Evolutionary conservation across 1,140 invertebrate genomes (phyloP).

Genomic region (Cephus cinctus): DNA sequence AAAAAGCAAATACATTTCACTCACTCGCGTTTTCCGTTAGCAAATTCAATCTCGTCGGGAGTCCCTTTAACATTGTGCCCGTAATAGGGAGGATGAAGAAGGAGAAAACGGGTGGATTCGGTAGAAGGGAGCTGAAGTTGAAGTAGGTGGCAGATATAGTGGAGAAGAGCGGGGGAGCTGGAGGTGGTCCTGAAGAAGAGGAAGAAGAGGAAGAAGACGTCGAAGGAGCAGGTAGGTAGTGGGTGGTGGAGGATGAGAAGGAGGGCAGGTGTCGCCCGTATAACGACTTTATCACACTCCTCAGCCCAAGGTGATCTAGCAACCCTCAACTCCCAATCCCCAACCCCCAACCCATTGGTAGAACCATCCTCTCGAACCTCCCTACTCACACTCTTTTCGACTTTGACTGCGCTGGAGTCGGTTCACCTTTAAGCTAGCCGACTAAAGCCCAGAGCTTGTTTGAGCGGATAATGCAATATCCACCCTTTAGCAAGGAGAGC

Average conservation of each 20-base stretch:
- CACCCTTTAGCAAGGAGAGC: constrained; percentile 32
- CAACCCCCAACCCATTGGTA: constrained; percentile 29
- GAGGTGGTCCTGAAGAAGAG: constrained; percentile 16
- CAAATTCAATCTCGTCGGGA: constrained; percentile 55
- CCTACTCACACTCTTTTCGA: constrained; percentile 43
- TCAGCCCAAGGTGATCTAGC: no score
- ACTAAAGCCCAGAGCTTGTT: constrained; percentile 39
- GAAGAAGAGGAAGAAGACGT: constrained; percentile 19
- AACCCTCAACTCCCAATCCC: constrained; percentile 18
- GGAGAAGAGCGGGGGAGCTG: constrained; percentile 15
- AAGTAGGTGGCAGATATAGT: constrained; percentile 12
- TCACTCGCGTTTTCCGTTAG: constrained; percentile 53
- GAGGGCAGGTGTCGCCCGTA: constrained; percentile 47
- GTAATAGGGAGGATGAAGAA: constrained; percentile 52
- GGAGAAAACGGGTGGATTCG: constrained; percentile 29
- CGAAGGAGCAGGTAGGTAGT: constrained; percentile 4
- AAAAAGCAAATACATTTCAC: constrained; percentile 56
- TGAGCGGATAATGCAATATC: constrained; percentile 46
- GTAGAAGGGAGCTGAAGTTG: constrained; percentile 19
- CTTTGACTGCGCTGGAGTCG: constrained; percentile 40
- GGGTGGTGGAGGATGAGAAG: constrained; percentile 22
- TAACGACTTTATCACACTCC: constrained; percentile 51
- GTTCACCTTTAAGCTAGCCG: constrained; percentile 44
- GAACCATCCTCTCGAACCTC: constrained; percentile 31
- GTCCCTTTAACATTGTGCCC: constrained; percentile 52